Evolutionary conservation across 2,888 invertebrate genomes (phyloP).

Genomic region (Meandrusa payeni): DNA sequence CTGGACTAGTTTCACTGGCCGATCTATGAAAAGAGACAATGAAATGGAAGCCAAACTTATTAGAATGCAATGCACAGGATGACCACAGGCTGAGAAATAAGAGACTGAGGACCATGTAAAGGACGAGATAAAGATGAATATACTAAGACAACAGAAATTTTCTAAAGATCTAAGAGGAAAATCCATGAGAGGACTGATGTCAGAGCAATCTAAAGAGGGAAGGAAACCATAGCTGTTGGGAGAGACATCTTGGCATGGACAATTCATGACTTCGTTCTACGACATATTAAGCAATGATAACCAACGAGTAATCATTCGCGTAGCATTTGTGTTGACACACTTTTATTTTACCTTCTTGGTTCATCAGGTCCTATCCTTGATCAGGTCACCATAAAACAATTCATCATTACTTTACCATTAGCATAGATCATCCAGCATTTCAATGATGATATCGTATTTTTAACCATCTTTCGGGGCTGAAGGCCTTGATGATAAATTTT

Average conservation of each 20-base stretch:
- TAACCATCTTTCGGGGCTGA: conserved; percentile 82
- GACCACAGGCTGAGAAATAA: background rate
- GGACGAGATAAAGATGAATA: background rate
- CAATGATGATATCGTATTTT: conserved; percentile 67
- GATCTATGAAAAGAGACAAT: background rate
- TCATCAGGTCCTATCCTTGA: conserved; percentile 34
- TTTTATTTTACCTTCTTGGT: conserved; percentile 32
- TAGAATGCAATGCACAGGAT: background rate
- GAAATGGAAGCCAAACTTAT: too few relatives aligned
- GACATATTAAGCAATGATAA: conserved; percentile 50
- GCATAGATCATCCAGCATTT: conserved; percentile 20
- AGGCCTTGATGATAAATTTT: conserved; percentile 64
- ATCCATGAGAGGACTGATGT: conserved; percentile 6
- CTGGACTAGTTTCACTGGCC: background rate
- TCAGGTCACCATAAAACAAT: conserved; percentile 21
- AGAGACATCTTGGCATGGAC: conserved; percentile 1
- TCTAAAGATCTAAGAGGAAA: background rate
- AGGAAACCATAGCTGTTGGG: background rate
- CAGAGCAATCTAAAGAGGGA: conserved; percentile 1
- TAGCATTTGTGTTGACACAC: conserved; percentile 51
- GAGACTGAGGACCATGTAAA: conserved; percentile 4
- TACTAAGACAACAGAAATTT: background rate
- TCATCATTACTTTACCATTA: conserved; percentile 18
- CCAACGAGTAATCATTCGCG: conserved; percentile 53
- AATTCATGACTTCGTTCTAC: conserved; percentile 2